phyloP scores from a whole-genome alignment of 2,888 invertebrate species.

The Andrena praecox region DNA sequence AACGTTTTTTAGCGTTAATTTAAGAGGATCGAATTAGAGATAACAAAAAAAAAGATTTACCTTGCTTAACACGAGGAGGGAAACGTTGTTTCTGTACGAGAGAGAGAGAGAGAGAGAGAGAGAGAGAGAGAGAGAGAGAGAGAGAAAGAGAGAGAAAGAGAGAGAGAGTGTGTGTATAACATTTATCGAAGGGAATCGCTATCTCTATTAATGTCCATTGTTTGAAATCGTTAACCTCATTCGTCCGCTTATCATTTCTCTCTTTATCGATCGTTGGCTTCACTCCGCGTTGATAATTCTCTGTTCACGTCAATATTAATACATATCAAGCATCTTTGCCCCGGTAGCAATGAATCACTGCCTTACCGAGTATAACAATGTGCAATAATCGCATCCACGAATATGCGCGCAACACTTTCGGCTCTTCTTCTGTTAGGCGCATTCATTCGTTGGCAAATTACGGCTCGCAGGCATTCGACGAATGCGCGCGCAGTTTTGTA shows the following conservation, averaged over 20 bases:
- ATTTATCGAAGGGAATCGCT: conserved; percentile 65
- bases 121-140: conserved; percentile 33
- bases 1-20: conserved; percentile 58
- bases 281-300: conserved; percentile 6
- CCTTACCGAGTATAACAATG: conserved; percentile 12
- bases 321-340: conserved; percentile 46
- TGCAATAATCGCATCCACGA: background rate
- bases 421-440: background rate
- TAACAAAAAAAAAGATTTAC: conserved; percentile 55
- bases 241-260: conserved; percentile 11
- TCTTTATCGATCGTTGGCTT: conserved; percentile 31
- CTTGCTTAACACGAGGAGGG: conserved; percentile 52
- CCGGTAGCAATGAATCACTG: conserved; percentile 43
- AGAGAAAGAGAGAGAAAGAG: conserved; percentile 36
- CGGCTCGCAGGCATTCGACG: background rate
- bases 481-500: conserved; percentile 2
- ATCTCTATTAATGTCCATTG: conserved; percentile 60
- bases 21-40: conserved; percentile 55
- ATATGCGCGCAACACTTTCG: background rate
- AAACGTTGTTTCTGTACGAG: conserved; percentile 55
- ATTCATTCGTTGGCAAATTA: conserved; percentile 1
- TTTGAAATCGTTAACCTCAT: conserved; percentile 42
- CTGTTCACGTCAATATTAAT: conserved; percentile 18
- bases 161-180: conserved; percentile 38
- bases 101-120: conserved; percentile 24